Evolutionary conservation across 2,797 vertebrate genomes (phyloP), one percentile per base, ranked within the genome.

Genomic region (Hyperoplus immaculatus): DNA sequence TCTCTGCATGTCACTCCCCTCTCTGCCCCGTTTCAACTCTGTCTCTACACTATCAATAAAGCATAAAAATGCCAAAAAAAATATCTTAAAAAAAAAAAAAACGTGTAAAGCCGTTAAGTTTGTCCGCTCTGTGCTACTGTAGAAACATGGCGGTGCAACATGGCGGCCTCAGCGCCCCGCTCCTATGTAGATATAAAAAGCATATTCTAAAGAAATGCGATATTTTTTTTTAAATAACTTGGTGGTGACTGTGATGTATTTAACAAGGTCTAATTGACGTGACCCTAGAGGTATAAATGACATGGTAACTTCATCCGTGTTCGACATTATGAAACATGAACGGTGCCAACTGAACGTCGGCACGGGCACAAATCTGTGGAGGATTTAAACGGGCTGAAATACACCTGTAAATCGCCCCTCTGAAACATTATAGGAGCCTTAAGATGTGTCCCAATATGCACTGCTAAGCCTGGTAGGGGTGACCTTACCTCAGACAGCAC

Each of bases 401-500:
- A 74, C 78, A 18, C 58, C 18, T 80, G 62, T 86, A 76, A 90
- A 91, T 70, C 16, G 51, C 49, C 11, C 1, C 1, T 75, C 29
- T 90, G 91, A 92, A 92, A 93, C 77, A 56, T 66, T 76, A 92
- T 80, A 90, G 91, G 86, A 51, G 54, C 42, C 72, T 47, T 71
- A 49, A 84, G 57, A 84, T 87, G 83, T 53, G 21, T 83, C 54
- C 78, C 84, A 84, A 81, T 50, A 88, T 77, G 83, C 53, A 67
- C 58, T 36, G 66, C 70, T 88, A 83, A 77, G 75, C 81, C 89
- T 71, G 82, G 66, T 85, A 88, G 87, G 82, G 87, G 89, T 88
- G 88, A 93, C 92, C 90, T 94, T 92, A 94, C 96, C 96, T 96
- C 97, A 97, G 96, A 96, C 94, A 97, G 96, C 92, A 81, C 92